Percentiles rank a stretch among this genome's conserved stretches.
Conservation (phyloP, 2,888 invertebrate genomes). For the Caenorhabditis zanzibari region DNA sequence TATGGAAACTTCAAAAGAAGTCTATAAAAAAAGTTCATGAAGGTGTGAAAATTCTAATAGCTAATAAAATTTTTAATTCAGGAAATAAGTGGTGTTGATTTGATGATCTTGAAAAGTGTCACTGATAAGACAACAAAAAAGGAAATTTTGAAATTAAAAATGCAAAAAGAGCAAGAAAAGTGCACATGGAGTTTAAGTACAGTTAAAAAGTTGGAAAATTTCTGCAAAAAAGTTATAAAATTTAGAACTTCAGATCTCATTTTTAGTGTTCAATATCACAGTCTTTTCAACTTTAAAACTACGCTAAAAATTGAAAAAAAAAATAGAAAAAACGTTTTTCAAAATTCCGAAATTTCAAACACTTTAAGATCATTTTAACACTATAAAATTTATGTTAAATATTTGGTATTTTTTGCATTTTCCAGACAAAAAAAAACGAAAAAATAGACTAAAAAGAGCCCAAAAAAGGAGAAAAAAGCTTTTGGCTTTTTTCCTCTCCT, state of each 20-base stretch:
- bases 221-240: not conserved
- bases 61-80: not conserved
- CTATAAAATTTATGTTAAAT: too few relatives aligned
- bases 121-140: not conserved
- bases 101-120: not conserved
- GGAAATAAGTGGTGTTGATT: constrained; percentile 8
- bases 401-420: too few relatives aligned
- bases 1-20: too few relatives aligned
- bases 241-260: not conserved
- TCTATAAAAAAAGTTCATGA: not conserved
- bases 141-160: not conserved
- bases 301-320: too few relatives aligned
- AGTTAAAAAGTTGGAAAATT: too few relatives aligned
- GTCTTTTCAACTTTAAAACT: too few relatives aligned
- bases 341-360: too few relatives aligned
- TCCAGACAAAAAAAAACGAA: not conserved
- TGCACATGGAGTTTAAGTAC: not conserved
- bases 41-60: not conserved
- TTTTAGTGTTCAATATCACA: too few relatives aligned
- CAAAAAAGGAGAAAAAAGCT: constrained; percentile 28
- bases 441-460: not conserved
- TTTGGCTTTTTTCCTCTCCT: not conserved
- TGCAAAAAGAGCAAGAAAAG: not conserved
- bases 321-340: too few relatives aligned
- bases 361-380: too few relatives aligned